Percentiles rank a stretch among this genome's conserved stretches.
Conservation (phyloP, 2,113 vertebrate species). For the Callithrix jacchus region DNA sequence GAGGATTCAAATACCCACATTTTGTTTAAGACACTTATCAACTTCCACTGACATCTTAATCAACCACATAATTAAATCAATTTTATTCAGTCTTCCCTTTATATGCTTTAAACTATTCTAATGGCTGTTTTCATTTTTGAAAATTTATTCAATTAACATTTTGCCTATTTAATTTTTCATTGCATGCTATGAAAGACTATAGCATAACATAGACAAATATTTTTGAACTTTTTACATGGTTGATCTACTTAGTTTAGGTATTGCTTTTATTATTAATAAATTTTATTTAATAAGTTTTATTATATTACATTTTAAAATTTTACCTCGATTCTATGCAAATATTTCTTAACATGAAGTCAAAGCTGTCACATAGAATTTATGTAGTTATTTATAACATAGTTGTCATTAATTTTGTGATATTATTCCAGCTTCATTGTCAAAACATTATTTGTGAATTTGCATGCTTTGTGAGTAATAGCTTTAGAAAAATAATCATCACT, state of each 20-base stretch:
- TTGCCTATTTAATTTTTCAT: background rate
- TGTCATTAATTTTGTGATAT: background rate
- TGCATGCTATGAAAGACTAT: background rate
- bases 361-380: background rate
- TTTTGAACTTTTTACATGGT: background rate
- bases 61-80: conserved; percentile 71
- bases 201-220: background rate
- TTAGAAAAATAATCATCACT: background rate
- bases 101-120: conserved; percentile 76
- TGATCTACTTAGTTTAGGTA: background rate
- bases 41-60: conserved; percentile 71
- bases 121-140: conserved; percentile 68
- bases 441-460: background rate
- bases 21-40: background rate
- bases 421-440: background rate
- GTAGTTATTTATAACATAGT: background rate
- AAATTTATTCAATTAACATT: conserved; percentile 58
- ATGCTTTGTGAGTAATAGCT: background rate
- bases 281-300: background rate
- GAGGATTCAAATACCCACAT: background rate
- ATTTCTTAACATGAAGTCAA: background rate
- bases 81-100: conserved; percentile 69
- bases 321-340: background rate
- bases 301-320: background rate
- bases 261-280: background rate